Percentiles rank a stretch among this genome's conserved stretches.
Conservation (phyloP, 2,888 invertebrate genomes). For the Ophioninae sp. region DNA sequence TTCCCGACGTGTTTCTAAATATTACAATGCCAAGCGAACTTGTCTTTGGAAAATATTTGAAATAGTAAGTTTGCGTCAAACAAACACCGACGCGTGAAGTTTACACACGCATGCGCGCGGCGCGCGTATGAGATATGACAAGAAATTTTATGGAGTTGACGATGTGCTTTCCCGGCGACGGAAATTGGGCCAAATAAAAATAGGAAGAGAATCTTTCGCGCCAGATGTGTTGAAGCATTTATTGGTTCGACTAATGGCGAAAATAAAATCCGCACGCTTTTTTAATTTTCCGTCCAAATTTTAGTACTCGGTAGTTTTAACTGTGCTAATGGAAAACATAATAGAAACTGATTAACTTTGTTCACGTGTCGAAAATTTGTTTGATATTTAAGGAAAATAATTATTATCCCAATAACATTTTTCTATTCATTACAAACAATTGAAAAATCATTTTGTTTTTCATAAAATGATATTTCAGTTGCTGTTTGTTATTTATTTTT, state of each 20-base stretch:
- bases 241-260: background rate
- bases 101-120: background rate
- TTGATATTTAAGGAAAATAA: too few species aligned
- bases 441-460: background rate
- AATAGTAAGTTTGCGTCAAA: slow-evolving; percentile 46
- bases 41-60: slow-evolving; percentile 28
- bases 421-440: too few species aligned
- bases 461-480: background rate
- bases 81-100: slow-evolving; percentile 42
- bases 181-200: background rate
- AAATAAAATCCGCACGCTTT: background rate
- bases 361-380: background rate
- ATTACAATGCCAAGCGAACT: slow-evolving; percentile 42
- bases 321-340: background rate
- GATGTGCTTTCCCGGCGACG: background rate
- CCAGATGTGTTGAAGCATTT: background rate
- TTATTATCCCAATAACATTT: too few species aligned
- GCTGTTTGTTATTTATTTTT: background rate
- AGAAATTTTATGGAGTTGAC: slow-evolving; percentile 8
- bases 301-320: background rate
- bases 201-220: background rate
- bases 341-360: background rate
- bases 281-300: background rate
- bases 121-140: background rate
- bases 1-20: slow-evolving; percentile 39